Percentiles rank a stretch among this genome's conserved stretches.
These are phyloP conservation scores for Meriones psammophilus DNA, from an alignment of 2,797 vertebrate species.

Conservation along the genomic window DNA sequence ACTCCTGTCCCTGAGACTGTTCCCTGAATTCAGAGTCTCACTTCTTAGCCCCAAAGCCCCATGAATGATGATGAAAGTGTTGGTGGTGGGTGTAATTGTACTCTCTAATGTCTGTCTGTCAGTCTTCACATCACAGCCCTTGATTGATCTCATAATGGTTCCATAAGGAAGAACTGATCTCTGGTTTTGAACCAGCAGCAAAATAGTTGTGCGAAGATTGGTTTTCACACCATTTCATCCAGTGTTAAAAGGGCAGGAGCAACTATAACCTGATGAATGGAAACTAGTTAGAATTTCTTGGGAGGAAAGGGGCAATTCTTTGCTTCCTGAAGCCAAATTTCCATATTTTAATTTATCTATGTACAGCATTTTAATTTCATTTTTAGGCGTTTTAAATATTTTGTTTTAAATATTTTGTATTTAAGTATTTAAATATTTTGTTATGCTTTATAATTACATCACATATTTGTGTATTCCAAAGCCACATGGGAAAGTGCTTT, in stretches of 20 bases:
- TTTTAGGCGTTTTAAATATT: conserved; percentile 12
- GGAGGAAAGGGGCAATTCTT: background rate
- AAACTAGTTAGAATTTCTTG: background rate
- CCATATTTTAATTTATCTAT: background rate
- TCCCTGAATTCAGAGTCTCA: background rate
- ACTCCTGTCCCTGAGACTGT: background rate
- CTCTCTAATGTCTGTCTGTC: background rate
- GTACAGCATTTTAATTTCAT: conserved; percentile 8
- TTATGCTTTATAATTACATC: conserved; percentile 7
- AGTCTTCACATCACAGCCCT: conserved; percentile 52
- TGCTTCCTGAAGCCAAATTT: background rate
- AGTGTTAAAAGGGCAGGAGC: background rate
- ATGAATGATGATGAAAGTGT: background rate
- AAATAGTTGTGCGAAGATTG: conserved; percentile 21
- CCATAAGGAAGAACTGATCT: background rate
- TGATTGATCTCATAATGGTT: background rate
- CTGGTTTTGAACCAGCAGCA: background rate
- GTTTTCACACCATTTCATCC: conserved; percentile 22
- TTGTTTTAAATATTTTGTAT: background rate
- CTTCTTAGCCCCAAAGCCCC: background rate
- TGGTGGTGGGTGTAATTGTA: background rate
- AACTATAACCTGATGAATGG: background rate
- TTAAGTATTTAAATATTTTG: conserved; percentile 12
- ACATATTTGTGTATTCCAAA: background rate
- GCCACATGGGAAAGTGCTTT: background rate